Evolutionary conservation across 2,888 invertebrate genomes (phyloP).

Genomic region (Lepidochitona cinerea): DNA sequence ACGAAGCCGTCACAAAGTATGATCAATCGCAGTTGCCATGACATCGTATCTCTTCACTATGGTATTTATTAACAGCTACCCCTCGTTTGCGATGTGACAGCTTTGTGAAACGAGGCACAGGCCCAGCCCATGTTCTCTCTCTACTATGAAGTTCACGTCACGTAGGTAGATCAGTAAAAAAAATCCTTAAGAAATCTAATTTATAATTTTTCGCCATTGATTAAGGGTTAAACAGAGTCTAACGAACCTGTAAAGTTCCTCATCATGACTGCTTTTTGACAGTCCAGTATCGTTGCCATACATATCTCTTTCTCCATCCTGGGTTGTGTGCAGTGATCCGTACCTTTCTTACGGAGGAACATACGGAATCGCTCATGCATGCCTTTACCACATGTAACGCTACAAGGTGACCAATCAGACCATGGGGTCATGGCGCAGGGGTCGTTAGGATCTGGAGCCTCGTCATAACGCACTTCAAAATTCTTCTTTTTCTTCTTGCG

Average conservation of each 20-base stretch:
- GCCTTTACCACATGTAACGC: conserved; percentile 84
- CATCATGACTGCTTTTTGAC: conserved; percentile 66
- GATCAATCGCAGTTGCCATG: too few species aligned
- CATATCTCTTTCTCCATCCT: conserved; percentile 62
- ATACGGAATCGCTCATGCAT: conserved; percentile 60
- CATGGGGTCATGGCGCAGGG: conserved; percentile 80
- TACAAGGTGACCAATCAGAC: conserved; percentile 88
- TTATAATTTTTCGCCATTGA: too few species aligned
- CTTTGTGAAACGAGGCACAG: too few species aligned
- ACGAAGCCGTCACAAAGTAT: too few species aligned
- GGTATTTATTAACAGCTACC: too few species aligned
- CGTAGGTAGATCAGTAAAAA: too few species aligned
- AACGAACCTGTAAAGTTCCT: conserved; percentile 66
- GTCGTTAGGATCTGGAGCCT: conserved; percentile 46
- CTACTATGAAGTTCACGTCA: too few species aligned
- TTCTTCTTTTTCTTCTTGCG: conserved; percentile 32
- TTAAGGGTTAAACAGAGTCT: too few species aligned
- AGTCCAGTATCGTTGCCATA: conserved; percentile 57
- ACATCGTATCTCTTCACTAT: too few species aligned
- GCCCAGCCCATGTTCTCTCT: too few species aligned
- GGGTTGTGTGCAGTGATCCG: conserved; percentile 47
- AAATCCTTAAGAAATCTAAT: too few species aligned
- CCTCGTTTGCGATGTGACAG: too few species aligned
- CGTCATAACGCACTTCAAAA: conserved; percentile 52
- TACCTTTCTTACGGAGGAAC: conserved; percentile 49